Base-by-base conservation (phyloP, 2,888 invertebrate genomes). In the Chrysolina oricalcia region DNA sequence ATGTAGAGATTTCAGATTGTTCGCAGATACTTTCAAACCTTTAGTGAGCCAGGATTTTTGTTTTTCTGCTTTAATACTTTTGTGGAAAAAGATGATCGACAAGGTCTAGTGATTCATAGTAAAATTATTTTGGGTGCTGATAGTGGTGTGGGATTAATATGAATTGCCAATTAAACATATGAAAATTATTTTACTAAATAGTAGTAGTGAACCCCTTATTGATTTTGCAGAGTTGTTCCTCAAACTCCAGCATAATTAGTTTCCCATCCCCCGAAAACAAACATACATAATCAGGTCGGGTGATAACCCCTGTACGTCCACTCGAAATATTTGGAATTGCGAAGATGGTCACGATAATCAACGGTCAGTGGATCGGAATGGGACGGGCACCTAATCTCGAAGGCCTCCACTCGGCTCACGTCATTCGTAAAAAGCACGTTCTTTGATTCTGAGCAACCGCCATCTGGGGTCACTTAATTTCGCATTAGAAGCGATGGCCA, bases 401-500 rank as follows among this genome's bases (percentile, higher is more conserved):
- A 65, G 73, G 76, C 73, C 41, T 65, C n/a, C 15, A 13, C 13
- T n/a, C 72, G 35, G 73, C 62, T 73, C 77, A 76, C 76, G 76
- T 78, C 77, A 79, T 72, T 64, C 69, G 76, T 70, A 75, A 72
- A 72, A 75, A 75, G 75, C 75, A 72, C 75, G 75, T 75, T 71
- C 63, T 75, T 75, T 75, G 68, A 72, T 75, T 72, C 65, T 46
- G 64, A 66, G 68, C 68, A 17, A 63, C 50, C 63, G 68, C 72
- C 82, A 82, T 81, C 82, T 82, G 80, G 71, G 79, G 77, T 82
- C 77, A 78, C 78, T 82, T 81, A 81, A 82, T 82, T 78, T 78
- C 81, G 77, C 79, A 79, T 81, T 81, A 82, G 78, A 69, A 73
- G 73, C 73, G 46, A 69, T 41, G 46, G 74, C 70, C 68, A 62